phyloP scores from a whole-genome alignment of 2,797 vertebrate species.

The Heliangelus exortis region DNA sequence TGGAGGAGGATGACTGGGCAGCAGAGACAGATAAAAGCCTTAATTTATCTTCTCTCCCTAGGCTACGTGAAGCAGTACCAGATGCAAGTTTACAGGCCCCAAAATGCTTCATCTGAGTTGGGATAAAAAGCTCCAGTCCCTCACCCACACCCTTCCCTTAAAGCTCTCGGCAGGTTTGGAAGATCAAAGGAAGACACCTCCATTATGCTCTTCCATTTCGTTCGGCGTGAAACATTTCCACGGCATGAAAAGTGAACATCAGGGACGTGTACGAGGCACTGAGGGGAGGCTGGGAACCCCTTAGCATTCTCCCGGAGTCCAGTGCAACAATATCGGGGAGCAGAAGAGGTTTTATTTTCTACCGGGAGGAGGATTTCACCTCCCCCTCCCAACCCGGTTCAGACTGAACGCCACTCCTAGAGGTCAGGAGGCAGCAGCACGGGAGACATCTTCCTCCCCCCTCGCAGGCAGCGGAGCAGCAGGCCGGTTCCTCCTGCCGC shows the following conservation, averaged over 20 bases:
- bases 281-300: background rate
- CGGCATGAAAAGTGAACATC: background rate
- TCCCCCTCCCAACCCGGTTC: background rate
- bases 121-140: background rate
- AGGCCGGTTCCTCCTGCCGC: background rate
- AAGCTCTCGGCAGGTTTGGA: background rate
- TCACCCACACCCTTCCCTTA: background rate
- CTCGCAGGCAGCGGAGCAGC: background rate
- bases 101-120: background rate
- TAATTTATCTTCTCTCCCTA: background rate
- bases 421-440: background rate
- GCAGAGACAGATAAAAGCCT: background rate
- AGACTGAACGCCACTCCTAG: background rate
- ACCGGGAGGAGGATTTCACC: background rate
- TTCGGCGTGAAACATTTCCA: background rate
- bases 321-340: too few relatives aligned
- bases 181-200: conserved; percentile 29
- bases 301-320: background rate
- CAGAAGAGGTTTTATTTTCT: background rate
- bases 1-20: background rate
- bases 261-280: background rate
- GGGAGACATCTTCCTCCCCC: background rate
- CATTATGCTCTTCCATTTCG: conserved; percentile 17
- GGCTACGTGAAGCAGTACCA: background rate
- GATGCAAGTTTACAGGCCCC: background rate